phyloP scores from a whole-genome alignment of 1,140 invertebrate genomes.

The Apis florea region DNA sequence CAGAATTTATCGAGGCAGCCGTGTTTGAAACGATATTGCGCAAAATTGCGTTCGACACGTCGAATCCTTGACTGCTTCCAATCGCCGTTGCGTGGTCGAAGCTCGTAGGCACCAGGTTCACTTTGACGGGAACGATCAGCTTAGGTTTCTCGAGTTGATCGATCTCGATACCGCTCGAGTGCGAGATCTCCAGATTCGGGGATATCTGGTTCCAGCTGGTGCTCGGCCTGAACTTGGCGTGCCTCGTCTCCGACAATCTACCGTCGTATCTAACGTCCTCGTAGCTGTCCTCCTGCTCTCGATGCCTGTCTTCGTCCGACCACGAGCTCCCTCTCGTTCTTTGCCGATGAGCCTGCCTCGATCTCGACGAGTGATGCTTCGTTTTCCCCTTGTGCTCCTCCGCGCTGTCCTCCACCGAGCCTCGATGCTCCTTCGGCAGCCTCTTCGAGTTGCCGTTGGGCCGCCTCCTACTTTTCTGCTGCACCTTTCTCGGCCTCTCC shows the following conservation, averaged over 20 bases:
- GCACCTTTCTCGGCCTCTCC: conserved; percentile 66
- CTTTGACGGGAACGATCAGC: conserved; percentile 70
- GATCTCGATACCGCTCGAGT: conserved; percentile 69
- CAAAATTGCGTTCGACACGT: conserved; percentile 74
- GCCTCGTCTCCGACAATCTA: conserved; percentile 34
- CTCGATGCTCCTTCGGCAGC: conserved; percentile 73
- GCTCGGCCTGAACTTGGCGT: conserved; percentile 24
- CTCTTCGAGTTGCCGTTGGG: conserved; percentile 66
- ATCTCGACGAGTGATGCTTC: conserved; percentile 48
- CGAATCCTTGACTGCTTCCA: conserved; percentile 76
- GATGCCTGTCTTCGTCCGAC: conserved; percentile 62
- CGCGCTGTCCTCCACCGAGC: conserved; percentile 44
- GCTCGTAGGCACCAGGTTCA: conserved; percentile 73
- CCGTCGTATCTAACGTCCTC: conserved; percentile 53
- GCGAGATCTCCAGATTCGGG: conserved; percentile 70
- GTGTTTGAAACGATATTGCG: conserved; percentile 67
- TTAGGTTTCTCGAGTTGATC: conserved; percentile 76
- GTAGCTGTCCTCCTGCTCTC: conserved; percentile 57
- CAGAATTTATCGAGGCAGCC: conserved; percentile 61
- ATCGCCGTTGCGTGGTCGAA: conserved; percentile 77
- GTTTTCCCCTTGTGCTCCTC: conserved; percentile 66
- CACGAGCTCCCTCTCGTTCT: conserved; percentile 66
- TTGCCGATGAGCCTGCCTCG: conserved; percentile 63
- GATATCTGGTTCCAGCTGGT: conserved; percentile 72
- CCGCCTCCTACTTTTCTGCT: conserved; percentile 70